A percentile compares a stretch with the other conserved stretches of the same genome.
These are phyloP conservation scores for Acanthopleura granulata DNA, from an alignment of 2,888 invertebrate species.

Conservation along the genomic window DNA sequence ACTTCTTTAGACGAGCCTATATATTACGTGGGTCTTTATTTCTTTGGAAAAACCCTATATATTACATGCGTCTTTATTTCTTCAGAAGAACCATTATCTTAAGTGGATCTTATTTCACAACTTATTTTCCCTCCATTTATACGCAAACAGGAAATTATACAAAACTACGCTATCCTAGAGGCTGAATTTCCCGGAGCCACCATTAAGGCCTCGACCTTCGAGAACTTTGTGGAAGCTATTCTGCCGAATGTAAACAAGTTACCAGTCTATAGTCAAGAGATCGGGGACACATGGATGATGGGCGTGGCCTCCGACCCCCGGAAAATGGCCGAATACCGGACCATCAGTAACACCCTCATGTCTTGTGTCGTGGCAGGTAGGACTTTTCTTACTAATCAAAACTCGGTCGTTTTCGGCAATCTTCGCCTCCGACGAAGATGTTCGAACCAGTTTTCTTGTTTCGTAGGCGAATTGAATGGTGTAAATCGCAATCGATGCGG, in stretches of 20 bases:
- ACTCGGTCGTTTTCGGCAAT: too few species aligned
- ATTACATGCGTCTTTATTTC: too few species aligned
- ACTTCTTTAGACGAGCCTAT: too few species aligned
- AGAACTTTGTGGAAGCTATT: slow-evolving; percentile 49
- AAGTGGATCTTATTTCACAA: too few species aligned
- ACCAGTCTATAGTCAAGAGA: slow-evolving; percentile 48
- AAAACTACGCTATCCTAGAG: slow-evolving; percentile 55
- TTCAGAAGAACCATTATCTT: too few species aligned
- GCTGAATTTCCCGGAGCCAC: slow-evolving; percentile 56
- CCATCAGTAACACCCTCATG: slow-evolving; percentile 37
- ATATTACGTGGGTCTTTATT: too few species aligned
- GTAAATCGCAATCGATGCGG: too few species aligned
- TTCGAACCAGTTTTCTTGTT: too few species aligned
- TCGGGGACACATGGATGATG: slow-evolving; percentile 66
- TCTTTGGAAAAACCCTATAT: too few species aligned
- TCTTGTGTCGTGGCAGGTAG: slow-evolving; percentile 41
- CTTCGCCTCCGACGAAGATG: too few species aligned
- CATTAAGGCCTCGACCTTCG: slow-evolving; percentile 55
- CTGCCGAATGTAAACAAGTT: slow-evolving; percentile 37
- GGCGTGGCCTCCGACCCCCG: slow-evolving; percentile 61
- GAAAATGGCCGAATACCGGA: slow-evolving; percentile 54
- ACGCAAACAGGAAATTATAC: slow-evolving; percentile 51
- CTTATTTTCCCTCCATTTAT: too few species aligned
- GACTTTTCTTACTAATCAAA: slow-evolving; percentile 11
- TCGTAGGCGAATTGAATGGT: too few species aligned